A percentile compares a stretch with the other conserved stretches of the same genome.
These are phyloP conservation scores for Aphodius sticticus DNA, from an alignment of 2,888 invertebrate species.

Conservation along the genomic window DNA sequence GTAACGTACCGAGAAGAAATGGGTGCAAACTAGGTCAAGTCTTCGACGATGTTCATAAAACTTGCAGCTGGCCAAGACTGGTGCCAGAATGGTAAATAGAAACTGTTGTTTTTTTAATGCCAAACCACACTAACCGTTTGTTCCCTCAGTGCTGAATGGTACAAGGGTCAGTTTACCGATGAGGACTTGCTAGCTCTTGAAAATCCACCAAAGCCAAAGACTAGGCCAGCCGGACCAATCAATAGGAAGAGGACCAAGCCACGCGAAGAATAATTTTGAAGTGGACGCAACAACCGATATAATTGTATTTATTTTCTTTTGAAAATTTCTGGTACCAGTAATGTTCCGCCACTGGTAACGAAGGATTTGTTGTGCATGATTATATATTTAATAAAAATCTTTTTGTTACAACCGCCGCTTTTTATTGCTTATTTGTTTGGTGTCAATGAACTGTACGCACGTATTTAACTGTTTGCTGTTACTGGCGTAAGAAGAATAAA, in stretches of 20 bases:
- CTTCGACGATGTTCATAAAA: conserved; percentile 81
- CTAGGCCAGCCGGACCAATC: conserved; percentile 64
- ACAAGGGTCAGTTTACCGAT: conserved; percentile 84
- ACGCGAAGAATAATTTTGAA: conserved; percentile 36
- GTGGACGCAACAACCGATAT: background rate
- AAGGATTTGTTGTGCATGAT: background rate
- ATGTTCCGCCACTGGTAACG: background rate
- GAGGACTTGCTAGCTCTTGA: conserved; percentile 81
- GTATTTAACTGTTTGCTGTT: background rate
- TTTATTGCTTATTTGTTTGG: background rate
- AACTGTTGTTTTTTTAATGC: background rate
- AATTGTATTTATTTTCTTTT: background rate
- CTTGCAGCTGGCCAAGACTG: conserved; percentile 87
- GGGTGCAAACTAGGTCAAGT: conserved; percentile 91
- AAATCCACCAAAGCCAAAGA: conserved; percentile 75
- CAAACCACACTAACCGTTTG: background rate
- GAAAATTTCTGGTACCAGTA: background rate
- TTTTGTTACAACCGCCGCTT: background rate
- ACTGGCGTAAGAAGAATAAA: background rate
- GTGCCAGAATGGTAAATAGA: conserved; percentile 85
- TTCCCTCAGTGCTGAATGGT: conserved; percentile 82
- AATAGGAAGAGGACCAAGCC: conserved; percentile 55
- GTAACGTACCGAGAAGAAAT: conserved; percentile 81
- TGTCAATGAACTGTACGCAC: background rate
- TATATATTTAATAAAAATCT: background rate